These are phyloP conservation scores for Schizaphis graminum DNA, from an alignment of 2,888 invertebrate species.

Conservation along the genomic window DNA sequence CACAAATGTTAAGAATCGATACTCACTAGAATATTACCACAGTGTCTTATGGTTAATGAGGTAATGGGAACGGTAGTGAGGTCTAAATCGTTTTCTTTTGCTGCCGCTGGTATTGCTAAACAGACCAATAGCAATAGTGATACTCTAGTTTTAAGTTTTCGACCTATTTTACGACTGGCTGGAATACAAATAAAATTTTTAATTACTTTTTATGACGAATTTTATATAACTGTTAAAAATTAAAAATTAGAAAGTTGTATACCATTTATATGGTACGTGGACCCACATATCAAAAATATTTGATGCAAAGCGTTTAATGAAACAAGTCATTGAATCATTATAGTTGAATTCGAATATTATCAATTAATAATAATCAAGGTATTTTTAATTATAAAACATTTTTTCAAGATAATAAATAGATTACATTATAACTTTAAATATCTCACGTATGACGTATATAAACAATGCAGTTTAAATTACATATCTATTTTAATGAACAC, in stretches of 20 bases:
- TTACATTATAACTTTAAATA: background rate
- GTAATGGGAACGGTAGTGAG: background rate
- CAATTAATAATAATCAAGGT: background rate
- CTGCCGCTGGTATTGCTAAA: slow-evolving; percentile 34
- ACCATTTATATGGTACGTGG: background rate
- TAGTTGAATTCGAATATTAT: background rate
- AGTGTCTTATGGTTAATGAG: slow-evolving; percentile 34
- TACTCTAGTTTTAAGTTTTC: slow-evolving; percentile 57
- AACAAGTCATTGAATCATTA: background rate
- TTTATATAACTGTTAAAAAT: background rate
- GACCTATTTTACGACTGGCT: slow-evolving; percentile 53
- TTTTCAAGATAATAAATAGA: background rate
- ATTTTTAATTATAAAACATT: background rate
- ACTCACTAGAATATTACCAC: slow-evolving; percentile 41
- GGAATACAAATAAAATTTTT: slow-evolving; percentile 39
- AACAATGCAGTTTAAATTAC: background rate
- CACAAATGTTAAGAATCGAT: background rate
- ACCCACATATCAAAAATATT: background rate
- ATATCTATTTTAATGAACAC: background rate
- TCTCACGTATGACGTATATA: background rate
- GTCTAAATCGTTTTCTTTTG: slow-evolving; percentile 8
- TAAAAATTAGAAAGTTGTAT: background rate
- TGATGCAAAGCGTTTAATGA: background rate
- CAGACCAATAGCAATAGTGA: slow-evolving; percentile 44
- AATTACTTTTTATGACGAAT: slow-evolving; percentile 7